Evolutionary conservation across 2,888 invertebrate genomes (phyloP), one percentile per base, ranked within the genome.

Genomic region (Zygaena filipendulae): DNA sequence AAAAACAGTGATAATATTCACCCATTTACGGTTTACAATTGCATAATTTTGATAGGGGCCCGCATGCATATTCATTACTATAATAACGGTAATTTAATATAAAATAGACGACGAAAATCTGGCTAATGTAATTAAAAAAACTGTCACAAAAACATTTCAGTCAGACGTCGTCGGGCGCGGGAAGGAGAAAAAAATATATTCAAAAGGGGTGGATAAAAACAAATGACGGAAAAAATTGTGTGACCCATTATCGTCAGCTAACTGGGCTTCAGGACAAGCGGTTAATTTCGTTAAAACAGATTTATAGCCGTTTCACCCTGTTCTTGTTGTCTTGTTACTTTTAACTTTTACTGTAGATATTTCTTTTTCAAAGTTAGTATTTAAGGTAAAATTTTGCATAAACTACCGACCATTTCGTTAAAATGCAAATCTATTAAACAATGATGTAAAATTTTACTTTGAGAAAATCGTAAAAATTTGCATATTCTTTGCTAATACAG

Each of bases 1-100:
- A 61, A 57, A 45, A 45, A 29, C 35, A 40, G 51, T 45, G 59
- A 49, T 71, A 72, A 74, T 67, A 59, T 52, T 59, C 54, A 42
- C 69, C 55, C 70, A 55, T 72, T 72, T 64, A 62, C 63, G 36
- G 50, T 56, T 47, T 52, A 61, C 62, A 59, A 56, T 67, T 63
- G 61, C 59, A 63, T 58, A 56, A 38, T 51, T 42, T 47, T 60
- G 68, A 69, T 55, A n/a, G 45, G 52, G 27, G 51, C 75, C 74
- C 74, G 70, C 71, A 71, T 79, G 70, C 71, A 71, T 79, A 74
- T 72, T 69, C 64, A 75, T 75, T 71, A 69, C 67, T 40, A 64
- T 46, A 74, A 74, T 75, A 75, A 72, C 59, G 47, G 74, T 77
- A 77, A 79, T 77, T 75, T 75, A 75, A 77, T 77, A 77, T 74